These are phyloP conservation scores for Agapornis canus DNA, from an alignment of 2,797 vertebrate genomes.

Conservation along the genomic window DNA sequence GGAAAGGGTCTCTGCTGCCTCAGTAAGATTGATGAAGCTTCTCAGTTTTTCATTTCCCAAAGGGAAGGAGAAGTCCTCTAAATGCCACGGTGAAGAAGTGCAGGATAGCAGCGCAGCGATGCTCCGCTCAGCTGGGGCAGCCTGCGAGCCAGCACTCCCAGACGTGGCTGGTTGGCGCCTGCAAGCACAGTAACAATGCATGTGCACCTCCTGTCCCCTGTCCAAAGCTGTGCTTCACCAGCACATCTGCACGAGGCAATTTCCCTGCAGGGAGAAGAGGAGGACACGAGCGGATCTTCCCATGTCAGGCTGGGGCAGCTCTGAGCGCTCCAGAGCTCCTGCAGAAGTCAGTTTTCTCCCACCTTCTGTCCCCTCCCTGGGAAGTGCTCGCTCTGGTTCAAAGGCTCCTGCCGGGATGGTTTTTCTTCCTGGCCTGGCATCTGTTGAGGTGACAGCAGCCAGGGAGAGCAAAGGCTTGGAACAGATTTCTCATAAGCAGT, in stretches of 20 bases:
- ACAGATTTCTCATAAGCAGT: slow-evolving; percentile 78
- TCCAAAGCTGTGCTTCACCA: not conserved
- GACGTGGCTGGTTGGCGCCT: not conserved
- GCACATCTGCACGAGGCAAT: not conserved
- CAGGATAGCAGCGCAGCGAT: not conserved
- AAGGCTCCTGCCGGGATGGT: slow-evolving; percentile 47
- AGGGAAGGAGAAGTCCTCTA: not conserved
- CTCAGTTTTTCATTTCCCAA: not conserved
- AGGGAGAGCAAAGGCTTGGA: slow-evolving; percentile 58
- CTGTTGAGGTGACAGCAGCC: slow-evolving; percentile 65
- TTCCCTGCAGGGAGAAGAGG: not conserved
- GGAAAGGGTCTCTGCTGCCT: not conserved
- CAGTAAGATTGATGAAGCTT: not conserved
- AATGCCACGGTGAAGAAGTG: not conserved
- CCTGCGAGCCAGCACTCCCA: rapidly evolving
- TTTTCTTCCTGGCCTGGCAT: slow-evolving; percentile 55
- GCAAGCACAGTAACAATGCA: not conserved
- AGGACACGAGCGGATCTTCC: not conserved
- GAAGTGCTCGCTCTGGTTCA: not conserved
- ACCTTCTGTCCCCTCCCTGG: not conserved
- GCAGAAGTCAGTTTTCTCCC: not conserved
- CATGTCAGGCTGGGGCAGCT: not conserved
- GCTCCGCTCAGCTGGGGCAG: not conserved
- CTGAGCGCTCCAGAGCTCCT: not conserved
- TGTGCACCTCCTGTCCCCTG: not conserved